A percentile compares a stretch with the other conserved stretches of the same genome.
These are phyloP conservation scores for Brachypodius melanocephalos DNA, from an alignment of 2,113 vertebrate species.

Conservation along the genomic window DNA sequence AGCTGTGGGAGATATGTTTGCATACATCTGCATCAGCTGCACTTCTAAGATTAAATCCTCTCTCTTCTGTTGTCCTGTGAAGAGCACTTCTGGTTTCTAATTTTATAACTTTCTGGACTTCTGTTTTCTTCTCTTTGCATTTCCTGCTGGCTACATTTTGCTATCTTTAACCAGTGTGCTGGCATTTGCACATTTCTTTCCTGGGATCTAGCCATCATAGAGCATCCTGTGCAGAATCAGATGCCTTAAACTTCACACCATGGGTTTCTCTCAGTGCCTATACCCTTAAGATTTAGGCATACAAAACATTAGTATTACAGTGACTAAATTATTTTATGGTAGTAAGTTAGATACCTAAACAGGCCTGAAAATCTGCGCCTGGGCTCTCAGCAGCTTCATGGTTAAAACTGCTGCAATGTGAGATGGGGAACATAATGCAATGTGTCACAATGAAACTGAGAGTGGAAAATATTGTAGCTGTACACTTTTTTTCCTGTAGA, in stretches of 20 bases:
- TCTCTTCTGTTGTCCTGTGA: background rate
- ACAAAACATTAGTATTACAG: background rate
- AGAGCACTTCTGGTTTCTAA: background rate
- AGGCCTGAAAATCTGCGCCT: background rate
- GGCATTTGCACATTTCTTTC: background rate
- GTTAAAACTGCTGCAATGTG: background rate
- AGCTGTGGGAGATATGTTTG: background rate
- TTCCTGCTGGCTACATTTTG: background rate
- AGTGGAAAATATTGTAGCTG: background rate
- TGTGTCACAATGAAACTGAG: background rate
- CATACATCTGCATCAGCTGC: background rate
- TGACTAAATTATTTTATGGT: background rate
- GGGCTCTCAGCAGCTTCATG: background rate
- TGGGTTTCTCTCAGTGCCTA: background rate
- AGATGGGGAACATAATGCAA: background rate
- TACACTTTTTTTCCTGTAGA: background rate
- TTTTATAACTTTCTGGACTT: background rate
- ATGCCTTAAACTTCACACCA: background rate
- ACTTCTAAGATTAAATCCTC: background rate
- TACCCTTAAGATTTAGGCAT: background rate
- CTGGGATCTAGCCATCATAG: background rate
- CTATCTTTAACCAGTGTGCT: fast-evolving
- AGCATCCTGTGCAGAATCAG: background rate
- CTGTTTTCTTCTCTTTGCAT: background rate
- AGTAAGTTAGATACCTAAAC: background rate